Evolutionary conservation across 2,888 invertebrate genomes (phyloP), one percentile per base, ranked within the genome.

Genomic region (Metellina segmentata): DNA sequence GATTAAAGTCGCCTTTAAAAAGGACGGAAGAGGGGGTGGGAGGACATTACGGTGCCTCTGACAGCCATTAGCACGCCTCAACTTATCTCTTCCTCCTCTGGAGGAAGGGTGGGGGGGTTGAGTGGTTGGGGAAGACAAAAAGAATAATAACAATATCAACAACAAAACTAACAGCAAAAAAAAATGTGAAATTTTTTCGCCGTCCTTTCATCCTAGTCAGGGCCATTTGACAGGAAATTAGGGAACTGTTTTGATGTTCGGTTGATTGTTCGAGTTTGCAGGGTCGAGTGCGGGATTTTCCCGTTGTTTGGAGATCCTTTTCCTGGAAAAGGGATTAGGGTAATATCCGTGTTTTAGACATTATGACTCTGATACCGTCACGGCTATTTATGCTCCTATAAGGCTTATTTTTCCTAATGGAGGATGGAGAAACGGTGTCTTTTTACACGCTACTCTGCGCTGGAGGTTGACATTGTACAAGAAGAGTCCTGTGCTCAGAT

Each of bases 1-100:
- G 91, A 87, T 87, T 87, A 87, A 86, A 91, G 72, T 85, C 79
- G 77, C 77, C 49, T 81, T 88, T 75, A 86, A 91, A 86, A 81
- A 52, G 70, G 70, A 74, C 72, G 52, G 51, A n/a, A n/a, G 82
- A 74, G 19, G 85, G 7, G 72, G 72, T 8, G 74, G 81, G 79
- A 70, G 78, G 70, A 81, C 75, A 81, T 61, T 61, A 74, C 87
- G 61, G 81, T 88, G 86, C 71, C 51, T 48, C 74, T 88, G 89
- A 89, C 89, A 89, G 77, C 89, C 89, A 89, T 89, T 89, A 89
- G 89, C 89, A 83, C 83, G 52, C 82, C 75, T 82, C 69, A 69
- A 53, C 82, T 20, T 83, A 49, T 87, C 81, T 19, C 48, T 34
- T 72, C 16, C 11, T 20, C 72, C 83, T 75, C 34, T 34, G 34